phyloP scores from a whole-genome alignment of 1,140 invertebrate genomes.

The Cherax destructor region DNA sequence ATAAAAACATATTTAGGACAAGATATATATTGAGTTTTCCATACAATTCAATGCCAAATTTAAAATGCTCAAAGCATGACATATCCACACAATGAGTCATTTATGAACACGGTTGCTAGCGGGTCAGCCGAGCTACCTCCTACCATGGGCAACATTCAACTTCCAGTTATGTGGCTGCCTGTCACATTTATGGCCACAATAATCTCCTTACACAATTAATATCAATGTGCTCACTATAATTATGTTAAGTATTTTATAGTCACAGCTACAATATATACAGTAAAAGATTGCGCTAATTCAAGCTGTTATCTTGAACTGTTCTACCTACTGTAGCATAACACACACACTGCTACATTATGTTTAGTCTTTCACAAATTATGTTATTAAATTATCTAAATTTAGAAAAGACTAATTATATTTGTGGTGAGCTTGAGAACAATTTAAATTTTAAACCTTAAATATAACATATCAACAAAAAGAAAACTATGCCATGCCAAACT shows the following conservation, averaged over 20 bases:
- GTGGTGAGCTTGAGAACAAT: neutral
- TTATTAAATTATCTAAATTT: neutral
- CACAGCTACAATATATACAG: constrained; percentile 28
- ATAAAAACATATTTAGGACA: no score
- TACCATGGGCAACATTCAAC: constrained; percentile 31
- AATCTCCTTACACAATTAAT: constrained; percentile 30
- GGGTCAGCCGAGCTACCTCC: constrained; percentile 46
- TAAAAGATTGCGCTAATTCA: constrained; percentile 9
- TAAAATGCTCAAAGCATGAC: neutral
- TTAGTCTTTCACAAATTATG: neutral
- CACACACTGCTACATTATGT: neutral
- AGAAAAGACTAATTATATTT: neutral
- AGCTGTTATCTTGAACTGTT: neutral
- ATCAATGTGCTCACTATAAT: constrained; percentile 13
- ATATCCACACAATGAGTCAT: constrained; percentile 10
- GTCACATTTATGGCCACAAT: constrained; percentile 29
- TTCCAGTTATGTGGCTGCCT: constrained; percentile 22
- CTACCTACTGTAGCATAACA: constrained; percentile 11
- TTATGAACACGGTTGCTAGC: constrained; percentile 26
- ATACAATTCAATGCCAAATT: no score
- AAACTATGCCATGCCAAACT: constrained; percentile 35
- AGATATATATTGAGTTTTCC: no score
- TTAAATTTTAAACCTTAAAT: constrained; percentile 25
- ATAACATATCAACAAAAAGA: neutral
- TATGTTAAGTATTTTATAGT: constrained; percentile 9